Evolutionary conservation across 1,140 invertebrate genomes (phyloP).

Genomic region (Ostrea edulis): DNA sequence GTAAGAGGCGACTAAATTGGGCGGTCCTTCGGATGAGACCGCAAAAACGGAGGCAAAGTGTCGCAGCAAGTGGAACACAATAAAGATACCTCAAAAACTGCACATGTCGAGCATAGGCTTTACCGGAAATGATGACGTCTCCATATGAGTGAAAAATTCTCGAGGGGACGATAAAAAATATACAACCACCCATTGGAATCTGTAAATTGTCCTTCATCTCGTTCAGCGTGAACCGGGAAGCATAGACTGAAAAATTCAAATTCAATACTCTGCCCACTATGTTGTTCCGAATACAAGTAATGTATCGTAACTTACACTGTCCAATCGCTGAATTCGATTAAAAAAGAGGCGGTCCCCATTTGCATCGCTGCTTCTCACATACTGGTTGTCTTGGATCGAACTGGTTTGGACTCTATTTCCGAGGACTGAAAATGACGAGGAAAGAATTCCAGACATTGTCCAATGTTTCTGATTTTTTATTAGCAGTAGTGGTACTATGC

Average conservation of each 20-base stretch:
- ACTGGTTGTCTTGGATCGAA: constrained; percentile 36
- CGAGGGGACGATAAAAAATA: too few relatives aligned
- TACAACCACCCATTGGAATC: neutral
- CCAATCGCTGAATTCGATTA: neutral
- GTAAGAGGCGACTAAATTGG: too few relatives aligned
- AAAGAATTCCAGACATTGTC: neutral
- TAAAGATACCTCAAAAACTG: too few relatives aligned
- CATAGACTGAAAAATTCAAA: constrained; percentile 22
- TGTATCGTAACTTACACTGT: neutral
- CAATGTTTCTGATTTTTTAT: neutral
- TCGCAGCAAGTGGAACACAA: too few relatives aligned
- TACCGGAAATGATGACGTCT: too few relatives aligned
- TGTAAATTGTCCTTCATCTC: constrained; percentile 32
- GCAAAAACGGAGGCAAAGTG: too few relatives aligned
- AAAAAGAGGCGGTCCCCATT: constrained; percentile 39
- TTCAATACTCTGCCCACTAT: neutral
- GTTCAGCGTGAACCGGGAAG: neutral
- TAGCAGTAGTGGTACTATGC: too few relatives aligned
- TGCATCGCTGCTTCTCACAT: neutral
- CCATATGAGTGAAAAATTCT: too few relatives aligned
- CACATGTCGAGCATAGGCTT: too few relatives aligned
- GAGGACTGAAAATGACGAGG: neutral
- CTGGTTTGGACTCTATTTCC: neutral
- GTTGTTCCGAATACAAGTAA: neutral
- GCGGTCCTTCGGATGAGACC: too few relatives aligned